phyloP scores from a whole-genome alignment of 1,140 invertebrate species.

The Medauroidea extradentata region DNA sequence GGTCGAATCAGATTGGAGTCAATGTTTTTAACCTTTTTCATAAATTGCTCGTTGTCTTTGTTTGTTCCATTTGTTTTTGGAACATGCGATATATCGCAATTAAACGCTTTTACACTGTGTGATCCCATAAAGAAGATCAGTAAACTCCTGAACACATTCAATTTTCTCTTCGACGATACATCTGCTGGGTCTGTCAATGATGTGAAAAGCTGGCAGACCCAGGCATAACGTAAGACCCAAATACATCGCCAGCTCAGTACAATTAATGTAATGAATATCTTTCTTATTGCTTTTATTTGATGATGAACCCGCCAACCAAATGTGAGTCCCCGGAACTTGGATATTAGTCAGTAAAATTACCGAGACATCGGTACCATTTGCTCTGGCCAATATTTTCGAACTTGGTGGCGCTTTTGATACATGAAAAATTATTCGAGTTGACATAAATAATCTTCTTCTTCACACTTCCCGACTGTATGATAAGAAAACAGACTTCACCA shows the following conservation, averaged over 20 bases:
- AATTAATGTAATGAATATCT: slow-evolving; percentile 31
- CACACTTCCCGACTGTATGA: too few relatives aligned
- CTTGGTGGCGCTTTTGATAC: too few relatives aligned
- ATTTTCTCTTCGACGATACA: slow-evolving; percentile 30
- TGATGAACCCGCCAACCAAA: slow-evolving; percentile 28
- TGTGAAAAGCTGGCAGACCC: slow-evolving; percentile 33
- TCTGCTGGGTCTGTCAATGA: slow-evolving; percentile 34
- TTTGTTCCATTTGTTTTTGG: slow-evolving; percentile 8
- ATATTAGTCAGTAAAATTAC: neutral
- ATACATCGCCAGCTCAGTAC: slow-evolving; percentile 27
- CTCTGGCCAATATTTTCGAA: too few relatives aligned
- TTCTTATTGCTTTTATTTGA: slow-evolving; percentile 20
- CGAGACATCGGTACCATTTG: too few relatives aligned
- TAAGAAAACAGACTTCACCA: too few relatives aligned
- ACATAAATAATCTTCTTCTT: too few relatives aligned
- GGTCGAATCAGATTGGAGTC: slow-evolving; percentile 15
- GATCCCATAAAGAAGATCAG: slow-evolving; percentile 30
- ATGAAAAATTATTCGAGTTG: too few relatives aligned
- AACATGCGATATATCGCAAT: slow-evolving; percentile 6
- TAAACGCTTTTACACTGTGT: slow-evolving; percentile 23
- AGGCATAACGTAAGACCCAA: slow-evolving; percentile 29
- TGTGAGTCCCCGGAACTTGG: slow-evolving; percentile 25
- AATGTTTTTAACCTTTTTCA: slow-evolving; percentile 25
- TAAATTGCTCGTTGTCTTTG: slow-evolving; percentile 25
- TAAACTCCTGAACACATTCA: slow-evolving; percentile 15